phyloP scores from a whole-genome alignment of 2,797 vertebrate species.

The Neosalanx taihuensis region DNA sequence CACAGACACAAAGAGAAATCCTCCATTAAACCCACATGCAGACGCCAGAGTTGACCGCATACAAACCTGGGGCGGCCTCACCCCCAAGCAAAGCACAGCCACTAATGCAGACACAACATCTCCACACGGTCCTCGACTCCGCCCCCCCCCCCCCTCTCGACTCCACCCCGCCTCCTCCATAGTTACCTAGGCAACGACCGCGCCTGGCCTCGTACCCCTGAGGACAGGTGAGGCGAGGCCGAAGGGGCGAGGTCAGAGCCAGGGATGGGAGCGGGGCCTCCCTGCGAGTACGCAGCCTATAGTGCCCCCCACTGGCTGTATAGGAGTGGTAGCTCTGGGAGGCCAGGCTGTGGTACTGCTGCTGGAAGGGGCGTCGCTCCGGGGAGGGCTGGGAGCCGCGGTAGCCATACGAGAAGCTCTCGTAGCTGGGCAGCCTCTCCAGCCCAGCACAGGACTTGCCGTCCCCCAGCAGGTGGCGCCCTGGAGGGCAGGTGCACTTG shows the following conservation, averaged over 20 bases:
- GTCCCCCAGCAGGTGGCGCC: slow-evolving; percentile 87
- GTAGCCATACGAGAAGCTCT: slow-evolving; percentile 82
- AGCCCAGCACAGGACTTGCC: slow-evolving; percentile 81
- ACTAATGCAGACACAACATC: background rate
- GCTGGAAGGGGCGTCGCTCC: slow-evolving; percentile 77
- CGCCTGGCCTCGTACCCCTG: slow-evolving; percentile 83
- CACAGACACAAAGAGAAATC: slow-evolving; percentile 20
- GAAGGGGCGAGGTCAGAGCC: slow-evolving; percentile 17
- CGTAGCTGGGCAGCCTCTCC: slow-evolving; percentile 86
- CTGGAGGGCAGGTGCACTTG: slow-evolving; percentile 91
- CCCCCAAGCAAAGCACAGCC: background rate
- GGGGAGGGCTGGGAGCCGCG: slow-evolving; percentile 80
- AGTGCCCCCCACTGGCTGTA: slow-evolving; percentile 49
- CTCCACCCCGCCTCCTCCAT: slow-evolving; percentile 63
- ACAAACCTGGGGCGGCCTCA: background rate
- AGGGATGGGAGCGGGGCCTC: slow-evolving; percentile 34
- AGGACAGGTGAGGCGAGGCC: slow-evolving; percentile 68
- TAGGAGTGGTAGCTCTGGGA: slow-evolving; percentile 90
- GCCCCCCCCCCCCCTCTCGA: slow-evolving; percentile 19
- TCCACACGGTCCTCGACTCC: background rate
- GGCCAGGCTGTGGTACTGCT: slow-evolving; percentile 87
- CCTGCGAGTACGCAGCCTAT: slow-evolving; percentile 74
- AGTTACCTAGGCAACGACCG: slow-evolving; percentile 92
- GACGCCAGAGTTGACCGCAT: background rate
- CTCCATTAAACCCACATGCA: slow-evolving; percentile 10